phyloP scores from a whole-genome alignment of 2,113 vertebrate genomes.

The Sebastes schlegelii region DNA sequence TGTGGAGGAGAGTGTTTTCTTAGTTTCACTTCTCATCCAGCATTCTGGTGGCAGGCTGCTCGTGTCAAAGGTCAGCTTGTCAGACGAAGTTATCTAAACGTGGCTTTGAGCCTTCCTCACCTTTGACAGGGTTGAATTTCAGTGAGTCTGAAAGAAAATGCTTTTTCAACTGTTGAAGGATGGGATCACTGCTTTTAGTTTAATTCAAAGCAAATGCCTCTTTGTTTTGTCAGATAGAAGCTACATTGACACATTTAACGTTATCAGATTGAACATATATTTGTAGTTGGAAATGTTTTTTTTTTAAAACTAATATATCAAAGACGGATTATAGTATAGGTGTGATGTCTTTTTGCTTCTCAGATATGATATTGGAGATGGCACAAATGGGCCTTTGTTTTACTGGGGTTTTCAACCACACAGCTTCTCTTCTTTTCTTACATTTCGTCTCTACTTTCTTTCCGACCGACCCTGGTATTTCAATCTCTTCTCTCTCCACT shows the following conservation, averaged over 20 bases:
- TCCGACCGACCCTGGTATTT: slow-evolving; percentile 14
- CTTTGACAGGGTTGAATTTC: slow-evolving; percentile 60
- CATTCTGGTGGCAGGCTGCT: slow-evolving; percentile 38
- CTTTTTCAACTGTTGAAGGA: slow-evolving; percentile 5
- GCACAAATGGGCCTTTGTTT: not conserved
- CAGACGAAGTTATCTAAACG: slow-evolving; percentile 48
- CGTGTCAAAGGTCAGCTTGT: slow-evolving; percentile 67
- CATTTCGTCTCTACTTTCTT: not conserved
- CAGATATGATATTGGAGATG: not conserved
- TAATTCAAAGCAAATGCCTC: not conserved
- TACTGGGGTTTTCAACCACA: not conserved
- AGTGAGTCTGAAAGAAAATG: slow-evolving; percentile 26
- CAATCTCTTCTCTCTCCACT: slow-evolving; percentile 29
- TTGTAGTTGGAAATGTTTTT: not conserved
- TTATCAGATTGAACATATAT: not conserved
- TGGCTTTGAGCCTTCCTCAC: slow-evolving; percentile 55
- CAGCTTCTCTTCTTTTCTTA: not conserved
- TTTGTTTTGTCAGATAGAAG: not conserved
- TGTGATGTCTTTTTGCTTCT: not conserved
- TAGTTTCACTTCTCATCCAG: slow-evolving; percentile 66
- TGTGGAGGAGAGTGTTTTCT: slow-evolving; percentile 75
- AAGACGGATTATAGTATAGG: not conserved
- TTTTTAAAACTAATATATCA: not conserved
- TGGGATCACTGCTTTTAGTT: not conserved
- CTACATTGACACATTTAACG: not conserved